phyloP scores from a whole-genome alignment of 2,113 vertebrate species.

The Elgaria multicarinata region DNA sequence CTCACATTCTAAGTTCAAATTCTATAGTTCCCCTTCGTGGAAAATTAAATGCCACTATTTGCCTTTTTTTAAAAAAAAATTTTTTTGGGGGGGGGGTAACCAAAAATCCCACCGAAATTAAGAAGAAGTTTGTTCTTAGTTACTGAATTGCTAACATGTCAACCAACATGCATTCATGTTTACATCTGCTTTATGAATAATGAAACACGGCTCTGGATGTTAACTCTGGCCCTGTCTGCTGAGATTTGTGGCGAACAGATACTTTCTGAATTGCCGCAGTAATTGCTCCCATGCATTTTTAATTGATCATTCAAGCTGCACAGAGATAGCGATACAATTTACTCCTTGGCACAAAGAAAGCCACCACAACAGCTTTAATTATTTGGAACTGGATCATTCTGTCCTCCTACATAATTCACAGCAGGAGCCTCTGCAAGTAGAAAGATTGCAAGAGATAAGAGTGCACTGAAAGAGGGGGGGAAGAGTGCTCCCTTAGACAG shows the following conservation, averaged over 20 bases:
- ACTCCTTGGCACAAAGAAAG: background rate
- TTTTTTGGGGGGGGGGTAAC: too few species aligned
- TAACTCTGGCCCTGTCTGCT: slow-evolving; percentile 2
- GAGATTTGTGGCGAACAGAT: slow-evolving; percentile 10
- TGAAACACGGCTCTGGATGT: slow-evolving; percentile 3
- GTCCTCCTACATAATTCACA: background rate
- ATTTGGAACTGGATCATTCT: background rate
- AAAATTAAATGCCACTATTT: background rate
- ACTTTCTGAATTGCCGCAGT: slow-evolving; percentile 11
- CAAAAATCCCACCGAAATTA: background rate
- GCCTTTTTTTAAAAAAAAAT: too few species aligned
- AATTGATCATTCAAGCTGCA: slow-evolving; percentile 9
- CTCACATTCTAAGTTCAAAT: background rate
- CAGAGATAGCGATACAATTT: slow-evolving; percentile 2
- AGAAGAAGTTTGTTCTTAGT: background rate
- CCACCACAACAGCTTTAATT: slow-evolving; percentile 8
- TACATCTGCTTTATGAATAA: slow-evolving; percentile 24
- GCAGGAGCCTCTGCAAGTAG: background rate
- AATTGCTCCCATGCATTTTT: slow-evolving; percentile 25
- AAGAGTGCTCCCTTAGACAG: too few species aligned
- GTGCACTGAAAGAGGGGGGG: background rate
- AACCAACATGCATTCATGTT: background rate
- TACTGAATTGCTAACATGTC: slow-evolving; percentile 10
- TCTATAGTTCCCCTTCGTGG: background rate
- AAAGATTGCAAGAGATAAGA: background rate